These are phyloP conservation scores for Meriones psammophilus DNA, from an alignment of 2,797 vertebrate genomes.

Conservation along the genomic window DNA sequence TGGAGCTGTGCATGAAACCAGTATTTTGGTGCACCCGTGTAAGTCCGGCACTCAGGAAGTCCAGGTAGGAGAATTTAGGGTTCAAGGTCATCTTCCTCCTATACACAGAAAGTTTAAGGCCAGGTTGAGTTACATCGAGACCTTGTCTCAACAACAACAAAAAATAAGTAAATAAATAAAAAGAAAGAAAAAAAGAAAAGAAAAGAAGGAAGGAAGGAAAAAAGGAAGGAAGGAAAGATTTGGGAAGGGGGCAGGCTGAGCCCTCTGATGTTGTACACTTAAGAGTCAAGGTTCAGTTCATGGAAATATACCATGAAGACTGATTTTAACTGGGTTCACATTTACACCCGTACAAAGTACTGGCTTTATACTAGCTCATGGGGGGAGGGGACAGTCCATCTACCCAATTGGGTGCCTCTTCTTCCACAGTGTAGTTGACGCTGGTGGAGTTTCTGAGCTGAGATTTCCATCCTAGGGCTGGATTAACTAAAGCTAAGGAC, in stretches of 20 bases:
- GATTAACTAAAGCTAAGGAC: constrained; percentile 47
- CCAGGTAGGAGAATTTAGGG: background rate
- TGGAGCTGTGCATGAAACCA: background rate
- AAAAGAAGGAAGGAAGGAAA: background rate
- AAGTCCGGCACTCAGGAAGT: background rate
- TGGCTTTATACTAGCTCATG: background rate
- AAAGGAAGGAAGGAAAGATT: background rate
- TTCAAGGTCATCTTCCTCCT: background rate
- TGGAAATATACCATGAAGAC: background rate
- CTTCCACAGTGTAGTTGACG: constrained; percentile 50
- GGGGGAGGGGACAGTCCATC: background rate
- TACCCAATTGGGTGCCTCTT: background rate
- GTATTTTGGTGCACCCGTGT: background rate
- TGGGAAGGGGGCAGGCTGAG: background rate
- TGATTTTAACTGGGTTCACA: background rate
- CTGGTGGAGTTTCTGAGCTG: background rate
- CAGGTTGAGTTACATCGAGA: background rate
- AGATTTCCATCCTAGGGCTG: constrained; percentile 23
- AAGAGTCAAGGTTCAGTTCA: background rate
- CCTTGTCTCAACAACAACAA: background rate
- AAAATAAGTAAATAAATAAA: background rate
- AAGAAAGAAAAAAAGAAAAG: background rate
- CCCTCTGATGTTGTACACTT: background rate
- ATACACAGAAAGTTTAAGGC: background rate
- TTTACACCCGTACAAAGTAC: background rate